phyloP scores from a whole-genome alignment of 2,797 vertebrate genomes.

The Enteromius unitaeniatus region DNA sequence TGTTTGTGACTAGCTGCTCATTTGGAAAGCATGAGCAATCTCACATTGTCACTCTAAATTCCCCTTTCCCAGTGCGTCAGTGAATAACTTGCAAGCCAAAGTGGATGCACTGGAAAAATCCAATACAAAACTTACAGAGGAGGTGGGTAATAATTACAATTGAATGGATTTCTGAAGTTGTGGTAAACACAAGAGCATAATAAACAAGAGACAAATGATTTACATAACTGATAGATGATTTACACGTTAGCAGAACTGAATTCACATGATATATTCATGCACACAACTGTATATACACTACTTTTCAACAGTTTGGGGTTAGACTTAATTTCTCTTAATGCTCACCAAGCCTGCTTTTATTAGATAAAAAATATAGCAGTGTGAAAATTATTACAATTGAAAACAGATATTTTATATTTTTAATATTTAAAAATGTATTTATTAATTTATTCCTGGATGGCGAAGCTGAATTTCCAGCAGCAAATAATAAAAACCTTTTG shows the following conservation, averaged over 20 bases:
- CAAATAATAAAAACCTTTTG: background rate
- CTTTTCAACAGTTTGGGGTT: background rate
- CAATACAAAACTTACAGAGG: conserved; percentile 96
- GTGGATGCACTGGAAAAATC: conserved; percentile 98
- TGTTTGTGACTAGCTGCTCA: conserved; percentile 22
- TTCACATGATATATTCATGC: background rate
- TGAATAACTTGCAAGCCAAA: conserved; percentile 97
- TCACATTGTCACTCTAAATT: background rate
- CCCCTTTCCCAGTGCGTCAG: conserved; percentile 84
- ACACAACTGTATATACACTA: background rate
- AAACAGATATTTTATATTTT: background rate
- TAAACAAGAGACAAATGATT: background rate
- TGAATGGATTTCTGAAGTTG: background rate
- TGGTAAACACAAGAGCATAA: background rate
- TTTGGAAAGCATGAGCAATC: background rate
- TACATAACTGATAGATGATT: background rate
- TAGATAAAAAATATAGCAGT: background rate
- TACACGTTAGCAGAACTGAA: background rate
- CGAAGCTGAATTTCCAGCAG: background rate
- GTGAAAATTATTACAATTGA: background rate
- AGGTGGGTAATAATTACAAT: conserved; percentile 77
- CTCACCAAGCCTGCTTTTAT: background rate
- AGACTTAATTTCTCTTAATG: background rate
- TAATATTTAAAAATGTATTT: background rate
- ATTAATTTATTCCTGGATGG: background rate